Evolutionary conservation across 2,797 vertebrate genomes (phyloP), one percentile per base, ranked within the genome.

Genomic region (Amazonetta brasiliensis): DNA sequence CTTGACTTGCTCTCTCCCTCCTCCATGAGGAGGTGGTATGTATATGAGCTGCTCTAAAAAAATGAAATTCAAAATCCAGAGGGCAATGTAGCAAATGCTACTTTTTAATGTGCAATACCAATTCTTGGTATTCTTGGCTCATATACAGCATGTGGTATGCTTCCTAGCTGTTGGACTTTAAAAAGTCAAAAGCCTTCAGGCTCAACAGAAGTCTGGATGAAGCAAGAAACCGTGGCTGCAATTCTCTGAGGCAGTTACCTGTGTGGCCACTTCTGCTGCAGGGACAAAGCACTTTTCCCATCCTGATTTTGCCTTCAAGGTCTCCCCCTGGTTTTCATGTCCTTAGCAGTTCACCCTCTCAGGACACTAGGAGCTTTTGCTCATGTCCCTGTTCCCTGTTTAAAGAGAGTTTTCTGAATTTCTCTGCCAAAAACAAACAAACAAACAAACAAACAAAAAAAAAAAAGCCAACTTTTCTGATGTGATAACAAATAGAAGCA

Each of bases 111-210:
- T 41, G 39, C 39, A 41, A 41, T 41, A 41, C 39, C 39, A 41
- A 41, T 41, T 41, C 39, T 41, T 41, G 39, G 39, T 41, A 41
- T 41, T 41, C 39, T 41, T 41, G 39, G 39, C 39, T 41, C 39
- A 35, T 44, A 72, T 2, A 13, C 21, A 30, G 37, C 9, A 35
- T 1, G 2, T 7, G 11, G 55, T 10, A 37, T 2, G 4, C 20
- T 71, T 39, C 39, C 25, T 68, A 17, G n/a, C 7, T n/a, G 50
- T 39, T 1, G 1, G 63, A 31, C 41, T 50, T 84, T 6, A n/a
- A 59, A 35, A 59, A 84, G 16, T 31, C 56, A 11, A 79, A 75
- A 59, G 39, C 31, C 58, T 71, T 71, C 52, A 60, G 39, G 52
- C 35, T 84, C 6, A 22, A 71, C 1, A 2, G 75, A 84, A 76